Evolutionary conservation across 2,113 vertebrate genomes (phyloP).

Genomic region (Arizona elegans): DNA sequence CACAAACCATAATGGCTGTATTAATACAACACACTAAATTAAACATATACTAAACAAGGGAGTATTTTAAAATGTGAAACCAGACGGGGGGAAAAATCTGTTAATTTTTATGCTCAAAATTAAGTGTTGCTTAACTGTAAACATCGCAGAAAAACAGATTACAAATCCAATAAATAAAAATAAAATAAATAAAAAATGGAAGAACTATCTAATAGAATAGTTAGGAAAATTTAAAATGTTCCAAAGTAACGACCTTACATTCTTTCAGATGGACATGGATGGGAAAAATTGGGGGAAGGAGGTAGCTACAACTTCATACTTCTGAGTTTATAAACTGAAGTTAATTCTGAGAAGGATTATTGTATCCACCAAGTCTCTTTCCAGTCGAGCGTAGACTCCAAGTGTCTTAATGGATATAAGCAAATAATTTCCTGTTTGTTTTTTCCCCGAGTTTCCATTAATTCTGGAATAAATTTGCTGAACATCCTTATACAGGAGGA

Average conservation of each 20-base stretch:
- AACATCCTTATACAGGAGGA: not conserved
- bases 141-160: not conserved
- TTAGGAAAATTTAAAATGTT: not conserved
- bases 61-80: not conserved
- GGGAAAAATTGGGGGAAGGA: not conserved
- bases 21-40: not conserved
- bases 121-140: not conserved
- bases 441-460: not conserved
- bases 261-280: not conserved
- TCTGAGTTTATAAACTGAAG: no score
- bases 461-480: not conserved
- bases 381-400: not conserved
- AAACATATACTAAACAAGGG: not conserved
- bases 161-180: not conserved
- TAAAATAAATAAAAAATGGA: not conserved
- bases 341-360: not conserved
- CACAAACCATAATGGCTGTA: not conserved
- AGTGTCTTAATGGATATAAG: not conserved
- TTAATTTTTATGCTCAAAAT: not conserved
- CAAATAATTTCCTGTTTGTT: not conserved
- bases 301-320: not conserved
- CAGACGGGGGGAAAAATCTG: not conserved
- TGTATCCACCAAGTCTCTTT: not conserved
- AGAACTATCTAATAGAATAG: not conserved
- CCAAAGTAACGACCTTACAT: not conserved